Conservation (phyloP, 1,140 invertebrate species). For the Thalassaphorura encarpata region DNA sequence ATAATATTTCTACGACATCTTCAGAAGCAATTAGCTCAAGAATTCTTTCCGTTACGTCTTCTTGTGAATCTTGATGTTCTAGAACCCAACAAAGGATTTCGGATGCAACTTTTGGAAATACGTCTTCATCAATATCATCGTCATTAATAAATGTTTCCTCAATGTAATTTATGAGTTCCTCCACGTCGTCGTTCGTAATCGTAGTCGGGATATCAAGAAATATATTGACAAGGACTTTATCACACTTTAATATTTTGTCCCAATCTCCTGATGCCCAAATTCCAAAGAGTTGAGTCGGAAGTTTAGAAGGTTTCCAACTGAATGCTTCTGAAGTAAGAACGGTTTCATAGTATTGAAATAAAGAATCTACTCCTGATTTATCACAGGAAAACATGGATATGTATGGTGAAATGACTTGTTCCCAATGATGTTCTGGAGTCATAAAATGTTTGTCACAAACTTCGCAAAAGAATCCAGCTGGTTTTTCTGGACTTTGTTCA, state of each 20-base stretch:
- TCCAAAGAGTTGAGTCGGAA: conserved; percentile 4
- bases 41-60: neutral
- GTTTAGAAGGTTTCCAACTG: conserved; percentile 3
- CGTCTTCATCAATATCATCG: neutral
- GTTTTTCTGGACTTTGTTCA: neutral
- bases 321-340: neutral
- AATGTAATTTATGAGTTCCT: conserved; percentile 5
- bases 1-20: conserved; percentile 8
- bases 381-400: neutral
- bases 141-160: conserved; percentile 9
- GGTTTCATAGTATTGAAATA: conserved; percentile 2
- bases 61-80: conserved; percentile 4
- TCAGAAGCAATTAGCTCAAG: neutral
- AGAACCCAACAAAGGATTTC: conserved; percentile 2
- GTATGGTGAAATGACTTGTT: conserved; percentile 12
- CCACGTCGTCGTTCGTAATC: no score
- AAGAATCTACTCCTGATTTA: neutral
- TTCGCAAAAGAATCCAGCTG: conserved; percentile 1
- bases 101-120: neutral
- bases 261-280: conserved; percentile 6
- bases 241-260: neutral
- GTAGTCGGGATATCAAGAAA: no score
- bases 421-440: conserved; percentile 12
- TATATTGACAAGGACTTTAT: no score
- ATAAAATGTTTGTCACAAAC: conserved; percentile 12